phyloP scores from a whole-genome alignment of 2,888 invertebrate genomes.

The Epinotia nisella region DNA sequence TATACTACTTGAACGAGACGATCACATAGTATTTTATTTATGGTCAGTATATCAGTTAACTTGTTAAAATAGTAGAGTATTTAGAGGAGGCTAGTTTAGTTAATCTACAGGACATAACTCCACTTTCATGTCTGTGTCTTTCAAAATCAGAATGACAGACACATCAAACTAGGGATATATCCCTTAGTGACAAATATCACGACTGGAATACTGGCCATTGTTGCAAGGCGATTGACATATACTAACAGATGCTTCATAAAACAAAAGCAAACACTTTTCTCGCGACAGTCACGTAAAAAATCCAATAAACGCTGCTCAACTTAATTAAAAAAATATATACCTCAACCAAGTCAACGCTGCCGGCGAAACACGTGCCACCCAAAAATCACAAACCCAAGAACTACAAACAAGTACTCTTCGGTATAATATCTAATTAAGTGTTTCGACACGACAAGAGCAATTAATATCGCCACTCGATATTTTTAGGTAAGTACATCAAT shows the following conservation, averaged over 20 bases:
- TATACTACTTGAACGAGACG: no score
- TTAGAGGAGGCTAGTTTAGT: no score
- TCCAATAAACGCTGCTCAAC: slow-evolving; percentile 1
- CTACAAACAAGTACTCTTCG: slow-evolving; percentile 26
- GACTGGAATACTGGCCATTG: no score
- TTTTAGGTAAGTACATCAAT: slow-evolving; percentile 40
- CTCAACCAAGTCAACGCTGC: background rate
- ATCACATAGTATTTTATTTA: no score
- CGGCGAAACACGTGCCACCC: slow-evolving; percentile 6
- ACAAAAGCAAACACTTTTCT: background rate
- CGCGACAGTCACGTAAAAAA: slow-evolving; percentile 9
- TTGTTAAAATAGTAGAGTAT: no score
- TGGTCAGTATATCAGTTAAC: no score
- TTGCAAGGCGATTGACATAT: background rate
- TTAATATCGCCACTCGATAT: slow-evolving; percentile 37
- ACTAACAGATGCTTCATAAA: background rate
- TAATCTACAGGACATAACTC: no score
- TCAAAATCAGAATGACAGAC: background rate
- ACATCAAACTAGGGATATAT: background rate
- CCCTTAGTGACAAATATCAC: no score
- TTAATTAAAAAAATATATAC: slow-evolving; percentile 23
- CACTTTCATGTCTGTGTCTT: no score
- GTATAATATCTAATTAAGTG: slow-evolving; percentile 36
- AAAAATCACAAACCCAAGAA: slow-evolving; percentile 31
- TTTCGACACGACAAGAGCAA: slow-evolving; percentile 31